Conservation (phyloP, 1,140 invertebrate genomes). For the Armadillidium nasatum region DNA sequence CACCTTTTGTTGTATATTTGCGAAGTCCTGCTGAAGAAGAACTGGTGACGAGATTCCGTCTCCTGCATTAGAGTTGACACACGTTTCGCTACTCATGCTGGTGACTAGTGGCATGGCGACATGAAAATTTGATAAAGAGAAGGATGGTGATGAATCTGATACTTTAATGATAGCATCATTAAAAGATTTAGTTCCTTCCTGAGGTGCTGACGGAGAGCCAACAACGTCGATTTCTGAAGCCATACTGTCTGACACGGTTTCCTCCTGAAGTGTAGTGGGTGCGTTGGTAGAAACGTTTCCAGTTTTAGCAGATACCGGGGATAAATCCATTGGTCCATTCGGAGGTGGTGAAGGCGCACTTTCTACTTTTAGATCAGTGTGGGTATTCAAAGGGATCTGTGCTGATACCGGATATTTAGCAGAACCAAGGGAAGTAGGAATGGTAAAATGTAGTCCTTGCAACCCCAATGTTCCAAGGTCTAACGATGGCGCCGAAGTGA, state of each 20-base stretch:
- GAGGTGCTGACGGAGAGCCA: background rate
- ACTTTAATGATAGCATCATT: background rate
- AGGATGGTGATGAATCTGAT: background rate
- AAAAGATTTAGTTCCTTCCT: background rate
- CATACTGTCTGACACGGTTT: background rate
- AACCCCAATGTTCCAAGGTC: background rate
- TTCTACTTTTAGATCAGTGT: background rate
- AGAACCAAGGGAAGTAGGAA: background rate
- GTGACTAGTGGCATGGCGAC: background rate
- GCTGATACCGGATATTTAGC: background rate
- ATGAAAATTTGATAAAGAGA: background rate
- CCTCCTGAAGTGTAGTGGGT: background rate
- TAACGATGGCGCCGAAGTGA: background rate
- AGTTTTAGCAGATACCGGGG: background rate
- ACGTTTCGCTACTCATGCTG: background rate
- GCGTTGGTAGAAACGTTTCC: background rate
- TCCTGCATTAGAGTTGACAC: no score
- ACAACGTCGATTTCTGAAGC: background rate
- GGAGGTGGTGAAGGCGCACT: background rate
- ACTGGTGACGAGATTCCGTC: background rate
- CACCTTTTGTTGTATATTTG: background rate
- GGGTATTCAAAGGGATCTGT: background rate
- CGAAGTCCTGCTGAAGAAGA: background rate
- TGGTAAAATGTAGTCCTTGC: background rate
- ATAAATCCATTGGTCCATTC: background rate